Conservation (phyloP, 2,797 vertebrate genomes). For the Tenualosa thibaudeaui region DNA sequence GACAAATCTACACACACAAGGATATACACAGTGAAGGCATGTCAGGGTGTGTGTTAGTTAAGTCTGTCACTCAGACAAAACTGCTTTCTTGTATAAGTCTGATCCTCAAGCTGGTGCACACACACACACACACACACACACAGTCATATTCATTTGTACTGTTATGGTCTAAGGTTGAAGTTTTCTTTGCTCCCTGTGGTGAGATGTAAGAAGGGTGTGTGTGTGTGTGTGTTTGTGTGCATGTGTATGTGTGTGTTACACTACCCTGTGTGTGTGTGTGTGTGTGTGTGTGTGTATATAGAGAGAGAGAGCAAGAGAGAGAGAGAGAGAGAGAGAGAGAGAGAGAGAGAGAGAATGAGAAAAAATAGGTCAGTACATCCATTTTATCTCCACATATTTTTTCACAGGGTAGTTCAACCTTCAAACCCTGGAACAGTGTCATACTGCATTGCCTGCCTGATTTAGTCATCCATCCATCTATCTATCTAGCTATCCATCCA, state of each 20-base stretch:
- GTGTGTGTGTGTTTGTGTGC: not conserved
- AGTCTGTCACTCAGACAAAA: too few relatives aligned
- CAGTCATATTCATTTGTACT: too few relatives aligned
- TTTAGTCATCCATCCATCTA: conserved; percentile 56
- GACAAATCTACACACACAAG: not conserved
- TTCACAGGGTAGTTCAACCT: conserved; percentile 58
- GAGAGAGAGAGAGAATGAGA: not conserved
- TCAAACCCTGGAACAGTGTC: conserved; percentile 70
- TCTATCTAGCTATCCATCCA: too few relatives aligned
- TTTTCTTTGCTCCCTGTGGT: too few relatives aligned
- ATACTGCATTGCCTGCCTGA: conserved; percentile 57
- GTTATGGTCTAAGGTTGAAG: too few relatives aligned
- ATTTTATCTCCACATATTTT: conserved; percentile 47
- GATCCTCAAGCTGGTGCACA: too few relatives aligned
- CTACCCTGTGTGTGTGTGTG: too few relatives aligned
- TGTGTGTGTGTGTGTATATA: not conserved
- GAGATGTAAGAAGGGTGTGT: too few relatives aligned
- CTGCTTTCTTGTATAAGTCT: too few relatives aligned
- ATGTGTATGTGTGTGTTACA: conserved; percentile 31
- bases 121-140: not conserved
- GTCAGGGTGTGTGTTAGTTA: too few relatives aligned
- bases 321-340: not conserved
- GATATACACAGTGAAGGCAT: not conserved
- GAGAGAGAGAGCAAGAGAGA: not conserved
- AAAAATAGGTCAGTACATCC: conserved; percentile 67